These are phyloP conservation scores for Carettochelys insculpta DNA, from an alignment of 2,113 vertebrate species.

Conservation along the genomic window DNA sequence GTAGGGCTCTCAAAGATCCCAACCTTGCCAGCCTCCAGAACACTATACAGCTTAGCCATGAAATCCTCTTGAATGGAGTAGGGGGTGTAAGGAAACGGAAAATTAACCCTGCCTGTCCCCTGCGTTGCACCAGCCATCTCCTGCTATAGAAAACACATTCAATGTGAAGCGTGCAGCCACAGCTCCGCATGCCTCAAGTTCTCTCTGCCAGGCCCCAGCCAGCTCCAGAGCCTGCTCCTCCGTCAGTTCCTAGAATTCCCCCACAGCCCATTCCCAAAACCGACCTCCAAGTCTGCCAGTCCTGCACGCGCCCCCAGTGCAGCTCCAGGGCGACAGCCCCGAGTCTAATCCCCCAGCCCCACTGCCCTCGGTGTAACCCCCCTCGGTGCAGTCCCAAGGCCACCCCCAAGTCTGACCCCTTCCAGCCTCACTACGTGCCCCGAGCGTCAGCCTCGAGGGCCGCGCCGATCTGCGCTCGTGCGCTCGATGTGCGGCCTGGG, in stretches of 20 bases:
- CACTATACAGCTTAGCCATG: slow-evolving; percentile 86
- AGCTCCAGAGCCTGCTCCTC: too few relatives aligned
- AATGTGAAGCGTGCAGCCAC: neutral
- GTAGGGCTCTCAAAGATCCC: slow-evolving; percentile 97
- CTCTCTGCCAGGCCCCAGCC: neutral
- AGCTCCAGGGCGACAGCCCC: too few relatives aligned
- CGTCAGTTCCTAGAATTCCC: too few relatives aligned
- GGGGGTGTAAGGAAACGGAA: slow-evolving; percentile 89
- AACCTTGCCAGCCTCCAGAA: slow-evolving; percentile 86
- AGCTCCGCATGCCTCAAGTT: neutral
- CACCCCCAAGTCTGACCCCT: too few relatives aligned
- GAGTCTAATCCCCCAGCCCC: too few relatives aligned
- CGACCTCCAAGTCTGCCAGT: too few relatives aligned
- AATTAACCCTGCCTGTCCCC: slow-evolving; percentile 29
- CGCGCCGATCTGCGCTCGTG: too few relatives aligned
- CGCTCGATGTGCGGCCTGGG: too few relatives aligned
- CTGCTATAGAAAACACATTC: neutral
- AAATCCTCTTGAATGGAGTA: slow-evolving; percentile 91
- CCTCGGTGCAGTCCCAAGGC: too few relatives aligned
- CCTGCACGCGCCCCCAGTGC: too few relatives aligned
- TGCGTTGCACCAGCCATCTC: slow-evolving; percentile 9
- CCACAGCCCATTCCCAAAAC: too few relatives aligned
- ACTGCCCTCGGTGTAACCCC: neutral
- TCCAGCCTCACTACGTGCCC: neutral
- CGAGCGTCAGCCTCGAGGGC: too few relatives aligned